Evolutionary conservation across 2,113 vertebrate genomes (phyloP).

Genomic region (Procapra przewalskii): DNA sequence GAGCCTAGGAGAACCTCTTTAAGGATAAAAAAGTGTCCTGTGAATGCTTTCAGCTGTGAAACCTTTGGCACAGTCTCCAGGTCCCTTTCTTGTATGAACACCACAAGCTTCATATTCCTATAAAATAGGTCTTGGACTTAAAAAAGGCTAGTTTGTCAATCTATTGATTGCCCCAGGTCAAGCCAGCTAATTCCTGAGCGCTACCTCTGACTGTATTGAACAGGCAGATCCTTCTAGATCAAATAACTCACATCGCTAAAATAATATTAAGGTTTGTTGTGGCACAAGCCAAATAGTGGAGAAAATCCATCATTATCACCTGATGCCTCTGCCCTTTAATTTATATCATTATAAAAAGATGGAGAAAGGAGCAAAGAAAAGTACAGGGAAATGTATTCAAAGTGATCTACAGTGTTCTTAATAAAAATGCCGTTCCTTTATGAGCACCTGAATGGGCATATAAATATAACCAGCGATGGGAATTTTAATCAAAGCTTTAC

Average conservation of each 20-base stretch:
- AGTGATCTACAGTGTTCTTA: slow-evolving; percentile 53
- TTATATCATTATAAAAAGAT: slow-evolving; percentile 52
- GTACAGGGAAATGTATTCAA: slow-evolving; percentile 53
- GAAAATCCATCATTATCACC: slow-evolving; percentile 56
- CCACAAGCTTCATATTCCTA: slow-evolving; percentile 62
- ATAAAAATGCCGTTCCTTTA: slow-evolving; percentile 65
- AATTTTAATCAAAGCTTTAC: slow-evolving; percentile 63
- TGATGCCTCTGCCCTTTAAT: slow-evolving; percentile 59
- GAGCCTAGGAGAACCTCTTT: slow-evolving; percentile 28
- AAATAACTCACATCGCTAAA: slow-evolving; percentile 52
- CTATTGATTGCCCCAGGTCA: slow-evolving; percentile 64
- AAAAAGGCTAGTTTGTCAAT: slow-evolving; percentile 74
- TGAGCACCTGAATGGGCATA: slow-evolving; percentile 47
- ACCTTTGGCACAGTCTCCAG: slow-evolving; percentile 33
- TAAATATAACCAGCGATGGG: slow-evolving; percentile 61
- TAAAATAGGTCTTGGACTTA: slow-evolving; percentile 61
- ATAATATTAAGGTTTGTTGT: slow-evolving; percentile 68
- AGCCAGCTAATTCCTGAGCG: slow-evolving; percentile 57
- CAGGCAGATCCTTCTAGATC: slow-evolving; percentile 54
- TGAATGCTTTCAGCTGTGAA: slow-evolving; percentile 46
- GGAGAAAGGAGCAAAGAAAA: slow-evolving; percentile 27
- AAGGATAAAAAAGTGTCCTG: slow-evolving; percentile 37
- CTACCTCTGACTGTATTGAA: slow-evolving; percentile 38
- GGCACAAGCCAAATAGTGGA: slow-evolving; percentile 19
- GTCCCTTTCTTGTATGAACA: slow-evolving; percentile 58